These are phyloP conservation scores for Aporrectodea caliginosa DNA, from an alignment of 1,140 invertebrate species.

Conservation along the genomic window DNA sequence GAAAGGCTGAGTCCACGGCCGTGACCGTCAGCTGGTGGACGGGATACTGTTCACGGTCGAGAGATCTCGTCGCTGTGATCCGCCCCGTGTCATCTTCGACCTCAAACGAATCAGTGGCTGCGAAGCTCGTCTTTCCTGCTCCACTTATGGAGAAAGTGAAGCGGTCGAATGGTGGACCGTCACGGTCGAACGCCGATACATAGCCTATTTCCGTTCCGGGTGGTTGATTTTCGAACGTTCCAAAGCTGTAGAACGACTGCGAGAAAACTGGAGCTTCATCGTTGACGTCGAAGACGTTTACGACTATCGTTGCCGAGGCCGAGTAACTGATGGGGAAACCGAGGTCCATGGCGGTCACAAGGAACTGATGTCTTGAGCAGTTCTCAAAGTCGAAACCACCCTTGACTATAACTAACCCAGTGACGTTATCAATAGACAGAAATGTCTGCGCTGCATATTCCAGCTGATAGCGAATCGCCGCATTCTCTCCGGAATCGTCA, in stretches of 20 bases:
- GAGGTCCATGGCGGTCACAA: constrained; percentile 17
- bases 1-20: constrained; percentile 73
- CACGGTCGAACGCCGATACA: constrained; percentile 23
- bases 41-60: constrained; percentile 77
- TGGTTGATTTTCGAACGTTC: constrained; percentile 24
- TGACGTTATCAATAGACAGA: constrained; percentile 20
- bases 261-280: constrained; percentile 27
- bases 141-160: constrained; percentile 26
- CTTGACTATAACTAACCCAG: background rate
- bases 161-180: constrained; percentile 22
- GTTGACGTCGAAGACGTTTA: constrained; percentile 31
- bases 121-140: background rate
- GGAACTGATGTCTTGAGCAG: constrained; percentile 9
- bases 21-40: constrained; percentile 77
- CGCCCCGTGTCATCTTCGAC: constrained; percentile 66
- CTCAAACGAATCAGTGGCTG: constrained; percentile 2
- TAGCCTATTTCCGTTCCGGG: constrained; percentile 16
- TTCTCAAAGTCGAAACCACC: constrained; percentile 27
- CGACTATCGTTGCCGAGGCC: constrained; percentile 18
- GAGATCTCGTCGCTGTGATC: constrained; percentile 66
- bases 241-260: constrained; percentile 24
- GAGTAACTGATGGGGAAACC: constrained; percentile 7
- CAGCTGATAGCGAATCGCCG: constrained; percentile 57
- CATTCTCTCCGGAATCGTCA: constrained; percentile 84
- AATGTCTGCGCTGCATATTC: background rate